These are phyloP conservation scores for Cynodonichthys magdalenae DNA, from an alignment of 2,797 vertebrate genomes.

Conservation along the genomic window DNA sequence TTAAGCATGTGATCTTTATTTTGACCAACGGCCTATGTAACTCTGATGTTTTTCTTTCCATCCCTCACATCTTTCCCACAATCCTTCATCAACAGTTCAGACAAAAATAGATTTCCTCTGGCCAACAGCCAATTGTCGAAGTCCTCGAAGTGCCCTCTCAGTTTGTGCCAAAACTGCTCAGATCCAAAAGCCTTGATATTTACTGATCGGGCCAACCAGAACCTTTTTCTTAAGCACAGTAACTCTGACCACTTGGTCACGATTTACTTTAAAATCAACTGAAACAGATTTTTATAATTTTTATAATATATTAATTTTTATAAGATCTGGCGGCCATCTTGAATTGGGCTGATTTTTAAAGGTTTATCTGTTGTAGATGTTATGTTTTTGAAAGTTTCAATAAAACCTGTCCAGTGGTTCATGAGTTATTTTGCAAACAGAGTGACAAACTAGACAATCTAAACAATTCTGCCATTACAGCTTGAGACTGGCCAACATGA, in stretches of 20 bases:
- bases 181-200: neutral
- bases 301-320: too few relatives aligned
- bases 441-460: too few relatives aligned
- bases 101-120: constrained; percentile 9
- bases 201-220: neutral
- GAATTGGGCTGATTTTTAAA: too few relatives aligned
- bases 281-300: too few relatives aligned
- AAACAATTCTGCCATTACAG: too few relatives aligned
- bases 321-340: too few relatives aligned
- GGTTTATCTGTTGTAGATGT: too few relatives aligned
- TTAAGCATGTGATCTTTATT: too few relatives aligned
- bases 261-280: too few relatives aligned
- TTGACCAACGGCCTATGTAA: neutral
- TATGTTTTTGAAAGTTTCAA: too few relatives aligned
- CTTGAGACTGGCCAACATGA: neutral
- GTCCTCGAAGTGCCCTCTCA: constrained; percentile 14
- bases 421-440: too few relatives aligned
- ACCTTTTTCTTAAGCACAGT: constrained; percentile 7
- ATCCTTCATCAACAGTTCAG: neutral
- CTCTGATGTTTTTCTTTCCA: neutral
- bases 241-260: neutral
- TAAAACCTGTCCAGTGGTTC: too few relatives aligned
- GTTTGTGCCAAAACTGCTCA: constrained; percentile 15
- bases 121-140: constrained; percentile 29
- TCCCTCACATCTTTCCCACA: neutral